A percentile compares a stretch with the other conserved stretches of the same genome.
Conservation (phyloP, 2,888 invertebrate genomes). For the Spisula solida region DNA sequence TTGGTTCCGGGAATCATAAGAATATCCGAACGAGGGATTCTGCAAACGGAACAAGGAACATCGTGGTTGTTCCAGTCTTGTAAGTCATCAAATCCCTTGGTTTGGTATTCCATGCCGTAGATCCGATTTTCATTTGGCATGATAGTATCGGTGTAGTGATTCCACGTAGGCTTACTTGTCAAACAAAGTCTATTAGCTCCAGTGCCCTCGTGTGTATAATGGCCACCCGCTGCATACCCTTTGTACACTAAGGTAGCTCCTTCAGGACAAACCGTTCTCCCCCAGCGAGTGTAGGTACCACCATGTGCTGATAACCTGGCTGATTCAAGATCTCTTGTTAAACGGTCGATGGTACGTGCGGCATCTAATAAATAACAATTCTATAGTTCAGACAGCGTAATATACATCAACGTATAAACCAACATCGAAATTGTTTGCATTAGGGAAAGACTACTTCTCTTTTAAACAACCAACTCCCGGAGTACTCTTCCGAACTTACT, state of each 20-base stretch:
- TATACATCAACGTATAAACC: no score
- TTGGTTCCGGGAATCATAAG: slow-evolving; percentile 5
- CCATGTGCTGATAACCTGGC: neutral
- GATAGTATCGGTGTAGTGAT: neutral
- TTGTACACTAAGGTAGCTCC: neutral
- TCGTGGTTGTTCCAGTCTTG: neutral
- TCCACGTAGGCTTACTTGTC: neutral
- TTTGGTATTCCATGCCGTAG: neutral
- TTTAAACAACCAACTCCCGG: no score
- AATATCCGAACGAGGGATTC: neutral
- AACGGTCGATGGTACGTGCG: neutral
- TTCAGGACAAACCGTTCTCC: slow-evolving; percentile 1
- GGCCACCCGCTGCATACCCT: neutral
- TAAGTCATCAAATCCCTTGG: neutral
- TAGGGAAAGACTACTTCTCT: no score
- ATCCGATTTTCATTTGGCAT: neutral
- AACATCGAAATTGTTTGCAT: no score
- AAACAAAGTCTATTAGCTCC: slow-evolving; percentile 10
- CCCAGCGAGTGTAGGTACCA: neutral
- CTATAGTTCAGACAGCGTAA: no score
- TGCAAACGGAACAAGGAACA: slow-evolving; percentile 1
- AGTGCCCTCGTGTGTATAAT: neutral
- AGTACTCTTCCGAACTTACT: no score
- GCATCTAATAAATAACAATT: neutral
- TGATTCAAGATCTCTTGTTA: neutral